Base-by-base conservation (phyloP, 2,888 invertebrate genomes). In the Mythimna ferrago region DNA sequence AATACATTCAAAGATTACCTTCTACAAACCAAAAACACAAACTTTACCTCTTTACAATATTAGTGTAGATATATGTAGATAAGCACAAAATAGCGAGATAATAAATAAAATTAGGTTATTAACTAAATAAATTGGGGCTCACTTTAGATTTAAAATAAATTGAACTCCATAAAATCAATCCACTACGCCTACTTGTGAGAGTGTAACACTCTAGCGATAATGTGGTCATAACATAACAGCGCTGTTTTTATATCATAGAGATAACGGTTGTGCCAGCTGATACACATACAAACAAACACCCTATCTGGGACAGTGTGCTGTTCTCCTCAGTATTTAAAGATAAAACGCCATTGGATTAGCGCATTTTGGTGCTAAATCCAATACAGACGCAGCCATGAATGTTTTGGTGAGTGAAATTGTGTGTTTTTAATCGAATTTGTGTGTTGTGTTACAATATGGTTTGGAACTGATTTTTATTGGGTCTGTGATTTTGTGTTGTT, bases 281-380 rank as follows among this genome's bases (percentile, higher is more conserved):
- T 73, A 53, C 53, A 72, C 70, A 83, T 66, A 84, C 82, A 84
- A 76, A 84, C 82, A 82, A 76, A 84, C 82, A 82, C 60, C 32
- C 16, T 44, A 84, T 64, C 71, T 83, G 80, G 77, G 80, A 10
- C 71, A 68, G 35, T n/a, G 73, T 63, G 73, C 75, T 79, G 73
- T 74, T 68, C 68, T 69, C 53, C 14, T 1, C 14, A 2, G 66
- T 80, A 82, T 84, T 82, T 84, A 84, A 84, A 81, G 75, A 68
- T 63, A 66, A 80, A 71, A 51, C 63, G 6, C 2, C 19, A 35
- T 44, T 16, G 11, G n/a, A 66, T 71, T 35, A 5, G 2, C n/a
- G 19, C 10, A 67, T 51, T 54, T 54, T 48, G 19, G n/a, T 32
- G 54, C 62, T 38, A 54, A 63, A 70, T 65, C 19, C 11, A 7